A percentile compares a stretch with the other conserved stretches of the same genome.
Conservation (phyloP, 2,888 invertebrate genomes). For the Baronia brevicornis region DNA sequence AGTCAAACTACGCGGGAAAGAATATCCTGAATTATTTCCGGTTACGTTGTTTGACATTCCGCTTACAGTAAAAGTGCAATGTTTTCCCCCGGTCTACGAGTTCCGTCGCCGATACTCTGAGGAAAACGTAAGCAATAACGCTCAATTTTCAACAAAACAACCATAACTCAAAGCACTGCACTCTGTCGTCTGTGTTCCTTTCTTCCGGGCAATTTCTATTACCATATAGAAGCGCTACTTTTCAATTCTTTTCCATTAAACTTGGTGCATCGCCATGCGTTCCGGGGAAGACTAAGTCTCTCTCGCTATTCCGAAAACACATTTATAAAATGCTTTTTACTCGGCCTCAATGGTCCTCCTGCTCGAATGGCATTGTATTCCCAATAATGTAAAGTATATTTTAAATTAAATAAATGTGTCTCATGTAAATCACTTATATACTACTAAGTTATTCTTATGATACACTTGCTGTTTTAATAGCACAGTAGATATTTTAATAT, state of each 20-base stretch:
- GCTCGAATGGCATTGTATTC: constrained; percentile 67
- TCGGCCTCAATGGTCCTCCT: constrained; percentile 57
- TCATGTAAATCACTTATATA: constrained; percentile 8
- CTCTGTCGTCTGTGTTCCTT: constrained; percentile 69
- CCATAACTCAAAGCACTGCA: constrained; percentile 69
- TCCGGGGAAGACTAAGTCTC: constrained; percentile 49
- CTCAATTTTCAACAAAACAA: constrained; percentile 72
- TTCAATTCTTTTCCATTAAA: constrained; percentile 77
- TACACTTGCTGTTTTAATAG: too few relatives aligned
- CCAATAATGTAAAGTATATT: constrained; percentile 63
- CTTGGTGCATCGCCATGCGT: constrained; percentile 70
- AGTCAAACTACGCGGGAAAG: constrained; percentile 1
- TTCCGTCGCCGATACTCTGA: constrained; percentile 36
- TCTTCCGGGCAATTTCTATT: constrained; percentile 75
- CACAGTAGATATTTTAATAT: too few relatives aligned
- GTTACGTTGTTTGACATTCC: constrained; percentile 49
- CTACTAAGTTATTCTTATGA: constrained; percentile 6
- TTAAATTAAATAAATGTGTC: constrained; percentile 51
- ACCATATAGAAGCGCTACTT: constrained; percentile 75
- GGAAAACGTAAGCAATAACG: constrained; percentile 61
- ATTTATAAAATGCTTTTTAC: constrained; percentile 73
- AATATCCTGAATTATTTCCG: constrained; percentile 47
- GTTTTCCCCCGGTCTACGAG: constrained; percentile 25
- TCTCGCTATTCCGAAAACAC: constrained; percentile 63
- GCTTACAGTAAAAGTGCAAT: constrained; percentile 44